phyloP scores from a whole-genome alignment of 2,113 vertebrate species.

The Zosterops lateralis region DNA sequence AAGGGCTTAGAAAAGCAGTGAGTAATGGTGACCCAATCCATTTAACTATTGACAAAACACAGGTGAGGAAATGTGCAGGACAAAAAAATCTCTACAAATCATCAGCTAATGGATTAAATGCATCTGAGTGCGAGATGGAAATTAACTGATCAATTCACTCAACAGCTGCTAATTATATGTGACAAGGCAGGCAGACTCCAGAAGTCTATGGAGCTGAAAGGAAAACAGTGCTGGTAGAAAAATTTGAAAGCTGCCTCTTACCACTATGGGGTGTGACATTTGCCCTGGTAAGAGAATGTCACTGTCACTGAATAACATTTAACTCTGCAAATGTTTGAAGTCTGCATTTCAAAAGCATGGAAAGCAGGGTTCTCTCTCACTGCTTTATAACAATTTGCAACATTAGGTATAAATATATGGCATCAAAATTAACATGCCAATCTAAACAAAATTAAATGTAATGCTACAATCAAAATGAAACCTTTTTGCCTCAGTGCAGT shows the following conservation, averaged over 20 bases:
- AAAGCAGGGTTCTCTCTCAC: neutral
- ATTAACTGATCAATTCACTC: conserved; percentile 73
- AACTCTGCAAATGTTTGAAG: neutral
- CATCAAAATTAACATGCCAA: conserved; percentile 48
- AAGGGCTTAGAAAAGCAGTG: neutral
- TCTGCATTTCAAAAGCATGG: neutral
- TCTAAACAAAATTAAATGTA: conserved; percentile 55
- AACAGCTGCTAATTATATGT: conserved; percentile 66
- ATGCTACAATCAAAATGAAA: conserved; percentile 20
- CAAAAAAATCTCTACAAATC: conserved; percentile 55
- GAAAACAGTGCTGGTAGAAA: neutral
- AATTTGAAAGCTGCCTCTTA: neutral
- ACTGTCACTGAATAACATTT: neutral
- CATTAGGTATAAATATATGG: conserved; percentile 37
- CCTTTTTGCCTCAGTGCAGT: conserved; percentile 30
- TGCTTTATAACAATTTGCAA: conserved; percentile 17
- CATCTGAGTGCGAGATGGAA: conserved; percentile 46
- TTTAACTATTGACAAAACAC: conserved; percentile 57
- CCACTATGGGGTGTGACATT: neutral
- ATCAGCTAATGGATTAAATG: conserved; percentile 68
- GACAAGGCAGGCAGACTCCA: conserved; percentile 47
- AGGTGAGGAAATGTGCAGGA: conserved; percentile 42
- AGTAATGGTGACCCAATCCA: conserved; percentile 51
- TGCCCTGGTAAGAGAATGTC: neutral
- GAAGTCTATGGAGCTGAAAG: neutral